phyloP scores from a whole-genome alignment of 2,113 vertebrate species.

The Ptilonorhynchus violaceus region DNA sequence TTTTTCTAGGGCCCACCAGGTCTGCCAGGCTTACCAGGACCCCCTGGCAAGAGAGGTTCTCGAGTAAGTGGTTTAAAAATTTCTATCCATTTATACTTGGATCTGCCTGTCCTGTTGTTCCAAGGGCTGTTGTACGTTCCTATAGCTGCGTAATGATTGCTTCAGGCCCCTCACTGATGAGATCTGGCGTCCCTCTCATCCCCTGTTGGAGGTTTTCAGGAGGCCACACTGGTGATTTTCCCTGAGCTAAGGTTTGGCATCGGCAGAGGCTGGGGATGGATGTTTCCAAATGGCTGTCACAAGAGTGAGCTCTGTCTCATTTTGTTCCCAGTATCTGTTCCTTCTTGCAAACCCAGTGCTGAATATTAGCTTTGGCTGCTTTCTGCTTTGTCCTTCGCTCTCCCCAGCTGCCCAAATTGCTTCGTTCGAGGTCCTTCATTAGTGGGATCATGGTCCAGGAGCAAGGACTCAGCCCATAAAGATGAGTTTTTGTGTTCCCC shows the following conservation, averaged over 20 bases:
- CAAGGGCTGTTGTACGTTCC: not conserved
- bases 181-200: not conserved
- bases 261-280: not conserved
- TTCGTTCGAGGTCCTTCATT: not conserved
- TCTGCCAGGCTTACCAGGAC: slow-evolving; percentile 87
- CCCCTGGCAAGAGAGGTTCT: slow-evolving; percentile 87
- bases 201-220: not conserved
- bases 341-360: not conserved
- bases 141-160: not conserved
- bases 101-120: not conserved
- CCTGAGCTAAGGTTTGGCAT: not conserved
- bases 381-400: not conserved
- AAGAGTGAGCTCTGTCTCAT: not conserved
- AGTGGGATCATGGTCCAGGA: not conserved
- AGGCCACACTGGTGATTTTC: not conserved
- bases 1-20: slow-evolving; percentile 85
- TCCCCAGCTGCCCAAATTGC: not conserved
- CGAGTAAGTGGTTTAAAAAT: slow-evolving; percentile 79
- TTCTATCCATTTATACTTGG: not conserved
- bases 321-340: not conserved
- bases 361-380: not conserved
- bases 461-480: not conserved
- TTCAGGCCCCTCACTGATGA: not conserved
- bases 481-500: not conserved
- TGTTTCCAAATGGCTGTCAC: not conserved